phyloP scores from a whole-genome alignment of 2,797 vertebrate species.

The Hippopotamyrus pictus region DNA sequence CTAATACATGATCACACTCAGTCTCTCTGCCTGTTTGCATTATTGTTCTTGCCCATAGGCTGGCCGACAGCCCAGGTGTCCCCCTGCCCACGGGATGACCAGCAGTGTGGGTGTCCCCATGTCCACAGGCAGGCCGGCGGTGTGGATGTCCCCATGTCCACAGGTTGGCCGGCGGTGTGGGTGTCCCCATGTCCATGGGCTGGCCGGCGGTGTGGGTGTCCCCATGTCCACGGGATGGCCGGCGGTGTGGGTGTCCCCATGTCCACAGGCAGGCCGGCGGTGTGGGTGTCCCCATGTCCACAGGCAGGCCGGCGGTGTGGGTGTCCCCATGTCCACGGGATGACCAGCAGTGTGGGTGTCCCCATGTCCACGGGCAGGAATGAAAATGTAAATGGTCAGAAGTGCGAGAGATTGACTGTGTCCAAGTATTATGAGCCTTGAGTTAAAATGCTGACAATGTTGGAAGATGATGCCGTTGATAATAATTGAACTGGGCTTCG shows the following conservation, averaged over 20 bases:
- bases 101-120: neutral
- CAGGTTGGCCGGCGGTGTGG: too few species aligned
- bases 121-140: neutral
- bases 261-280: neutral
- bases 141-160: neutral
- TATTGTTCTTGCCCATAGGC: neutral
- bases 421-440: neutral
- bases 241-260: neutral
- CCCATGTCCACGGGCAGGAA: neutral
- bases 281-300: neutral
- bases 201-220: neutral
- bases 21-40: neutral
- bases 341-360: neutral
- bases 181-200: neutral
- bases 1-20: neutral
- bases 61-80: neutral
- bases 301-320: neutral
- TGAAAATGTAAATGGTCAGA: neutral
- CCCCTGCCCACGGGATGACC: neutral
- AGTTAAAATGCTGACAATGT: neutral
- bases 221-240: neutral
- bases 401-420: neutral
- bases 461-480: constrained; percentile 8
- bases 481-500: constrained; percentile 3
- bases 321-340: neutral